Evolutionary conservation across 2,113 vertebrate genomes (phyloP).

Genomic region (Tyrannus savana): DNA sequence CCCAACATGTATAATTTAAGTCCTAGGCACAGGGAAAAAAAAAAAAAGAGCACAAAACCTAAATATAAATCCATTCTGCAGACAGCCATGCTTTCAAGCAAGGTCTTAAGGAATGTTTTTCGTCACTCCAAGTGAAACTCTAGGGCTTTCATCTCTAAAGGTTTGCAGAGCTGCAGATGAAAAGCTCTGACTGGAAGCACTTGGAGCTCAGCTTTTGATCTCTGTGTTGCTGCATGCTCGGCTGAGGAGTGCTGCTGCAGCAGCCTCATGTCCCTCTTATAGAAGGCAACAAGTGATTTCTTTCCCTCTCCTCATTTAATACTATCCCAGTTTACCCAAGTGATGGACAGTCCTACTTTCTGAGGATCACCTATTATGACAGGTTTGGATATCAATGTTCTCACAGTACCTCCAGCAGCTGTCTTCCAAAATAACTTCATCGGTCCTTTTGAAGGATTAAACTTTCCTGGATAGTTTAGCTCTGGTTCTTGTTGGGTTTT

Average conservation of each 20-base stretch:
- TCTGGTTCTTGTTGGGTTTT: background rate
- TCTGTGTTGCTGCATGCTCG: background rate
- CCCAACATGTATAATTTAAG: background rate
- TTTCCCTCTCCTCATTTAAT: background rate
- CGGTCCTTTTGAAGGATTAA: background rate
- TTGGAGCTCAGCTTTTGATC: constrained; percentile 49
- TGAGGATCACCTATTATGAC: constrained; percentile 45
- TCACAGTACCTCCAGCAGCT: background rate
- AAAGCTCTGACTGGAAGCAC: constrained; percentile 39
- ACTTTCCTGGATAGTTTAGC: background rate
- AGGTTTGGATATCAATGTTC: constrained; percentile 37
- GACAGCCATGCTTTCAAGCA: background rate
- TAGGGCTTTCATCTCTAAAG: constrained; percentile 35
- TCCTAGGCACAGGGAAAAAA: rapidly evolving
- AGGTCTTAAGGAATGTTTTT: constrained; percentile 51
- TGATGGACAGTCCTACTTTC: background rate
- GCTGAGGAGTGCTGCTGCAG: background rate
- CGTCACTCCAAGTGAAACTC: constrained; percentile 43
- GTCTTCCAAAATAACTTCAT: constrained; percentile 38
- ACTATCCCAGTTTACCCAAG: background rate
- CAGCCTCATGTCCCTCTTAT: background rate
- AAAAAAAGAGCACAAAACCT: background rate
- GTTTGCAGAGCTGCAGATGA: constrained; percentile 45
- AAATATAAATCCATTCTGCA: background rate
- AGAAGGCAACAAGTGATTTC: constrained; percentile 43